Evolutionary conservation across 1,140 invertebrate species (phyloP).

Genomic region (Drosophila lini): DNA sequence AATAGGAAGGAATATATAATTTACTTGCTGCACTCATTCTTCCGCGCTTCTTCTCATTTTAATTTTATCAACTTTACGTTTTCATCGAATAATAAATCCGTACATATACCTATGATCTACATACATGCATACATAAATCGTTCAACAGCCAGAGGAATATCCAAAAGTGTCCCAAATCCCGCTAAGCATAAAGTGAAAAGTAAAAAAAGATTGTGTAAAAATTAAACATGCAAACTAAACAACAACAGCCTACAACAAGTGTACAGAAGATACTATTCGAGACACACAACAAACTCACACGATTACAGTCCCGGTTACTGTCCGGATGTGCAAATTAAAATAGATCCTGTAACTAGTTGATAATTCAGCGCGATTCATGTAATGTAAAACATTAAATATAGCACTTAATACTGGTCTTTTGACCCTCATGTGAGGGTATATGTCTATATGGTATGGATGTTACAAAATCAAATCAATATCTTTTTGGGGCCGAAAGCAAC

Average conservation of each 20-base stretch:
- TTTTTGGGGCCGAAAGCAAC: constrained; percentile 2
- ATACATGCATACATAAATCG: constrained; percentile 35
- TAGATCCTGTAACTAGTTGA: constrained; percentile 37
- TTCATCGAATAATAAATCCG: constrained; percentile 76
- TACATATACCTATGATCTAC: constrained; percentile 52
- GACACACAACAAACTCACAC: constrained; percentile 7
- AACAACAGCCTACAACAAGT: constrained; percentile 11
- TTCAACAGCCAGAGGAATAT: constrained; percentile 3
- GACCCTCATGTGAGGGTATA: background rate
- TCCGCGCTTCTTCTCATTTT: constrained; percentile 69
- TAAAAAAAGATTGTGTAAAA: constrained; percentile 60
- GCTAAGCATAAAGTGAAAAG: constrained; percentile 62
- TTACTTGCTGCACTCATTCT: constrained; percentile 62
- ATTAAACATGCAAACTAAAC: constrained; percentile 24
- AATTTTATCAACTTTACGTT: constrained; percentile 70
- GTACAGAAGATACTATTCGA: constrained; percentile 28
- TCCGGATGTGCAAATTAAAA: constrained; percentile 32
- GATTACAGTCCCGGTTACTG: background rate
- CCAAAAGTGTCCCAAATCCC: constrained; percentile 7
- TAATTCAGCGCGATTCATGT: constrained; percentile 25
- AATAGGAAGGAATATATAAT: constrained; percentile 34
- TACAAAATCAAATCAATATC: constrained; percentile 1
- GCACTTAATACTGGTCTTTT: background rate
- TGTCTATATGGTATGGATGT: constrained; percentile 5
- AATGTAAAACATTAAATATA: constrained; percentile 35